Evolutionary conservation across 2,888 invertebrate species (phyloP), one percentile per base, ranked within the genome.

Genomic region (Entomobrya proxima): DNA sequence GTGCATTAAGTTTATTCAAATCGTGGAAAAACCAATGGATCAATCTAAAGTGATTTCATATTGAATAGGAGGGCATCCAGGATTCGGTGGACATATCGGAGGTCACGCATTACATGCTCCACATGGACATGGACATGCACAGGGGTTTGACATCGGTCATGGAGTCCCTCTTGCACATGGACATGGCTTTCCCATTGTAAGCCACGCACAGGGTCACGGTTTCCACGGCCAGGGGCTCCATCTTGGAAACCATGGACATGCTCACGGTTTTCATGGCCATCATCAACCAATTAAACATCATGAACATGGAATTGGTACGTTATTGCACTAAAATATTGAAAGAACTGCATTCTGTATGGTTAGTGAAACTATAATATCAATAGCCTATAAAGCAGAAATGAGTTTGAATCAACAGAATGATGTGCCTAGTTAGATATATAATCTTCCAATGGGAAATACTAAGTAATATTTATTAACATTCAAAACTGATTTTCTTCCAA

Each of bases 101-200:
- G 47, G 27, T 37, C 78, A 64, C 32, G 32, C 27, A 9, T 30
- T 30, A 1, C 74, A 82, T 24, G 44, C 27, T 11, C 72, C 69
- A 15, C 85, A 78, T 72, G 84, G 77, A n/a, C 67, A 76, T 32
- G 83, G 67, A 24, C 3, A 78, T 72, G 84, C 69, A n/a, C 67
- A 76, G 21, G 83, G 67, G 18, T 1, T 78, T 9, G 76, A 40
- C 21, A 18, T 74, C 1, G 21, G 50, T 27, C 81, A 81, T 21
- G 81, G 55, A 1, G 55, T 30, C 37, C 84, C 64, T 2, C 6
- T 52, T 40, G 80, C 21, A 24, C 64, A 78, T 77, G 58, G 52
- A 15, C 81, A 58, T 74, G 55, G 58, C 32, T 55, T 52, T 24
- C 80, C 80, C 37, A 9, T 69, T 44, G 40, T 37, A 3, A 72